phyloP scores from a whole-genome alignment of 2,888 invertebrate species.

The Philhelius pedissequus region DNA sequence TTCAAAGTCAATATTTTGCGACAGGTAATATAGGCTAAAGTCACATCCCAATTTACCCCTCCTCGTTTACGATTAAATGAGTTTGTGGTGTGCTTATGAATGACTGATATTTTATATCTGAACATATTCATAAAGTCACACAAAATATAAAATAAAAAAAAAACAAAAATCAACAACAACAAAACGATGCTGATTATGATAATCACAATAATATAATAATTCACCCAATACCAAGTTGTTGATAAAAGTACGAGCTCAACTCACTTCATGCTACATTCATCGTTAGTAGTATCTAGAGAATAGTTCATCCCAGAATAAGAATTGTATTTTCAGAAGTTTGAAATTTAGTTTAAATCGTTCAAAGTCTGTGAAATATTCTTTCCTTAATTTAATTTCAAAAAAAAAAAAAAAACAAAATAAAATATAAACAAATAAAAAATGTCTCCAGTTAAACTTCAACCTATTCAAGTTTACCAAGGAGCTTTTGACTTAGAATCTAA shows the following conservation, averaged over 20 bases:
- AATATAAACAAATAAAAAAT: slow-evolving; percentile 36
- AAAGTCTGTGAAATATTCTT: not conserved
- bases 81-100: not conserved
- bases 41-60: not conserved
- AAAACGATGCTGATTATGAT: not conserved
- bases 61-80: not conserved
- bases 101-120: not conserved
- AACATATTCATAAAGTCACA: not conserved
- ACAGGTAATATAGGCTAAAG: not conserved
- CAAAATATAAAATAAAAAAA: too few relatives aligned
- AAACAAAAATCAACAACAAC: not conserved
- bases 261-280: not conserved
- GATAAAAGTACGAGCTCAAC: not conserved
- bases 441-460: slow-evolving; percentile 48
- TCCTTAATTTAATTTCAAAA: not conserved
- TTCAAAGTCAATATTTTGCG: too few relatives aligned
- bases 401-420: not conserved
- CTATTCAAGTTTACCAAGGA: slow-evolving; percentile 72
- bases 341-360: not conserved
- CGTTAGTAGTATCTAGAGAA: not conserved
- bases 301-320: not conserved
- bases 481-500: slow-evolving; percentile 72
- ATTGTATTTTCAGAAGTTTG: not conserved
- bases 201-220: not conserved
- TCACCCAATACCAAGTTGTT: not conserved